Conservation (phyloP, 2,797 vertebrate genomes). For the Ctenosaura bakeri region DNA sequence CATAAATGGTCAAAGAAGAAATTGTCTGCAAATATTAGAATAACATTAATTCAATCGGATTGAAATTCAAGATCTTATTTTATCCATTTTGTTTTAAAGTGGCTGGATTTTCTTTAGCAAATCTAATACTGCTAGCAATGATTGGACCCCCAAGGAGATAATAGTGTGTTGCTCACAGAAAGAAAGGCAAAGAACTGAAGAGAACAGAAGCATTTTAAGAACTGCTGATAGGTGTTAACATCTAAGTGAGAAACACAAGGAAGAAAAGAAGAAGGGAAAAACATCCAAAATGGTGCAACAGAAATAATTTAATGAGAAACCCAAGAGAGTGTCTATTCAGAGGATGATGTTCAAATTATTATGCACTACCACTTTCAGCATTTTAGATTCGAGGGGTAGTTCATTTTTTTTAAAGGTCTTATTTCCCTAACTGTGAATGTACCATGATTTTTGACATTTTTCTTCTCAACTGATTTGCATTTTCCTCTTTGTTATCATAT, state of each 20-base stretch:
- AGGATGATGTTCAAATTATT: not conserved
- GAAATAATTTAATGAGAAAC: not conserved
- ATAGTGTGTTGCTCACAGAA: not conserved
- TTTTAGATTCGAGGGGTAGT: not conserved
- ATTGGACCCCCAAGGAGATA: constrained; percentile 2
- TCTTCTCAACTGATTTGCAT: not conserved
- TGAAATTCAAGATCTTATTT: not conserved
- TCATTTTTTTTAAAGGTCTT: not conserved
- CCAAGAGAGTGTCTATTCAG: not conserved
- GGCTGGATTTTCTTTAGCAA: not conserved
- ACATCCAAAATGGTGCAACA: not conserved
- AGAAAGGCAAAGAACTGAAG: not conserved
- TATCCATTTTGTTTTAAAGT: not conserved
- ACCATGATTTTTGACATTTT: not conserved
- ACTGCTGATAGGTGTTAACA: not conserved
- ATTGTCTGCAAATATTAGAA: not conserved
- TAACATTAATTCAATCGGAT: not conserved
- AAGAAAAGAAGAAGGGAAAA: not conserved
- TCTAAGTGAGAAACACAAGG: not conserved
- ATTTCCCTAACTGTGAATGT: not conserved
- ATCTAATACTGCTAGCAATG: not conserved
- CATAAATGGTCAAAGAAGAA: not conserved
- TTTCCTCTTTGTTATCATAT: not conserved
- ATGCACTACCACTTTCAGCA: not conserved
- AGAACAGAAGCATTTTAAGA: not conserved